Evolutionary conservation across 2,888 invertebrate genomes (phyloP), one percentile per base, ranked within the genome.

Genomic region (Gibbula magus): DNA sequence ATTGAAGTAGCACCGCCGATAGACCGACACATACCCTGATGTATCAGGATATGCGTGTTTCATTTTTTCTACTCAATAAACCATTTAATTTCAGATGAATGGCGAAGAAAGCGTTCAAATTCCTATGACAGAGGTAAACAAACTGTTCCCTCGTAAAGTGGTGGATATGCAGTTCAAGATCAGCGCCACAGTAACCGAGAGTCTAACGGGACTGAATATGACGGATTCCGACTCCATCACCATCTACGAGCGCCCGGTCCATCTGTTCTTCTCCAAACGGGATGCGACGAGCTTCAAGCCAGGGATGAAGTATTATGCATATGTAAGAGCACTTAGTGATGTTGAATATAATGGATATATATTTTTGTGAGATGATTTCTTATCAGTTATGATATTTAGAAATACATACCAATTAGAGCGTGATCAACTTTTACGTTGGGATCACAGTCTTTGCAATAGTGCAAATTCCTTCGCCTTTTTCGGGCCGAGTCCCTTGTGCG

Each of bases 161-260:
- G 80, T 79, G 20, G 81, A 82, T 16, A 79, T 79, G 7, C 32
- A 61, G 3, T 54, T 90, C 1, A 67, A 79, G 0, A 87, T 90
- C 20, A 85, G 97, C 91, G 98, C 97, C 0, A 96, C 96, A 7
- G 95, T 99, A 1, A 97, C 98, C 92, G 99, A 99, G 94, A 95
- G 95, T 78, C 94, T 97, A 85, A 98, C 98, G 1, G 95, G 96
- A 20, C 95, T 97, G 77, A 95, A 96, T 86, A 96, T 98, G 91
- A 97, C 97, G 91, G 95, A 95, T 20, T 95, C 96, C 0, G 94
- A 95, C 1, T 94, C 96, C 82, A 94, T 97, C 53, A 94, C 95
- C 78, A 93, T 98, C 8, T 97, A 96, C 93, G 95, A 95, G 78
- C 95, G 96, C 89, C 95, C 95, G 84, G 96, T 96, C 88, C 95